Evolutionary conservation across 2,797 vertebrate genomes (phyloP).

Genomic region (Mormyrops boulengeri): DNA sequence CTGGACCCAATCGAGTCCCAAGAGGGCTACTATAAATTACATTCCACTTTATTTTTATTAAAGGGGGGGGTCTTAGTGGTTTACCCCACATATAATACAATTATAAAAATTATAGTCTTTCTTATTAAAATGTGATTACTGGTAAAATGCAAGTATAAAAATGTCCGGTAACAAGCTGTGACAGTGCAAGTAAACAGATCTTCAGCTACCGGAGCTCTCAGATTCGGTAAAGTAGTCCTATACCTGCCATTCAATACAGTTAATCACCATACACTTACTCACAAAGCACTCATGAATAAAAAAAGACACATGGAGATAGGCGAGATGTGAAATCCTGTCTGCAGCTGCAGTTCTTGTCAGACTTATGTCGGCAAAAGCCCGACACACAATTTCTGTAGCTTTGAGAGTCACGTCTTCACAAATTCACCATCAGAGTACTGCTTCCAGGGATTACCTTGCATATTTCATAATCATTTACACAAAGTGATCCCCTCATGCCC

Average conservation of each 20-base stretch:
- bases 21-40: background rate
- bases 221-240: background rate
- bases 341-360: background rate
- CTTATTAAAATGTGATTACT: background rate
- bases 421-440: constrained; percentile 1
- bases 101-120: background rate
- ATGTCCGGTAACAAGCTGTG: background rate
- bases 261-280: background rate
- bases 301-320: background rate
- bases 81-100: background rate
- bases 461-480: constrained; percentile 2
- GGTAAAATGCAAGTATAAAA: background rate
- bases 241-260: background rate
- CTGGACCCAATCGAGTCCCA: background rate
- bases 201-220: background rate
- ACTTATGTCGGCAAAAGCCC: background rate
- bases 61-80: background rate
- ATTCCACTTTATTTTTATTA: background rate
- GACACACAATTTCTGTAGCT: background rate
- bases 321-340: background rate
- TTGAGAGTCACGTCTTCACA: background rate
- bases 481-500: background rate
- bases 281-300: background rate
- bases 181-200: background rate
- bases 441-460: constrained; percentile 1